Percentiles rank a stretch among this genome's conserved stretches.
These are phyloP conservation scores for Ornithoptera priamus DNA, from an alignment of 2,888 invertebrate species.

Conservation along the genomic window DNA sequence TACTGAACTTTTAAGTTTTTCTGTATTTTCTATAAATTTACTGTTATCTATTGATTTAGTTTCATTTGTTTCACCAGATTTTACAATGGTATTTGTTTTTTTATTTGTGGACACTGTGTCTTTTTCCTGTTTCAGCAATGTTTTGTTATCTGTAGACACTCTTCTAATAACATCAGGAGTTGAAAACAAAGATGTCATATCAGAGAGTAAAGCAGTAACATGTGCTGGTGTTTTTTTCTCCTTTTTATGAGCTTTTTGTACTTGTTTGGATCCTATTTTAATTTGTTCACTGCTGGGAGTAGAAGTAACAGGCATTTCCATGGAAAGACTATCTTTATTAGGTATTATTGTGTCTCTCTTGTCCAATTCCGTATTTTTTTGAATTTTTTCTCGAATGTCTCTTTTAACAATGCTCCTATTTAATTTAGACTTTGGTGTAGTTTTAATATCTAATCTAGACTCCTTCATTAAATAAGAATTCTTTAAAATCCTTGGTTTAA, in stretches of 20 bases:
- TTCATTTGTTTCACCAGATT: conserved; percentile 41
- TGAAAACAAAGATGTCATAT: conserved; percentile 87
- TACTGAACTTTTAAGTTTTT: conserved; percentile 44
- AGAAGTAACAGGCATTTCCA: conserved; percentile 41
- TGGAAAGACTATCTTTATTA: conserved; percentile 49
- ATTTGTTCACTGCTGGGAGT: conserved; percentile 45
- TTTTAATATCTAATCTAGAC: conserved; percentile 56
- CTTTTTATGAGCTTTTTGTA: conserved; percentile 60
- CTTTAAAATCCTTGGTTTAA: conserved; percentile 69
- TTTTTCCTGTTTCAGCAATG: conserved; percentile 72
- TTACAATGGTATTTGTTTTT: conserved; percentile 40
- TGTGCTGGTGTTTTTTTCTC: conserved; percentile 82
- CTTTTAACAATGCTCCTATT: conserved; percentile 54
- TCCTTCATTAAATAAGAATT: conserved; percentile 46
- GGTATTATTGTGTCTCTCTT: conserved; percentile 51
- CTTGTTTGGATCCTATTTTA: conserved; percentile 71
- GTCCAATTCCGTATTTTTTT: conserved; percentile 51
- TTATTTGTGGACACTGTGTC: conserved; percentile 51
- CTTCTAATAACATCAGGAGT: conserved; percentile 88
- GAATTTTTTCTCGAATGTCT: conserved; percentile 64
- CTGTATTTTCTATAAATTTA: conserved; percentile 38
- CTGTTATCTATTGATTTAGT: conserved; percentile 35
- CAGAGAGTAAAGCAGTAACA: conserved; percentile 75
- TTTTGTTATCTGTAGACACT: conserved; percentile 78
- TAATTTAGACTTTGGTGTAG: conserved; percentile 54